Conservation (phyloP, 1,140 invertebrate species). For the Vanessa tameamea region DNA sequence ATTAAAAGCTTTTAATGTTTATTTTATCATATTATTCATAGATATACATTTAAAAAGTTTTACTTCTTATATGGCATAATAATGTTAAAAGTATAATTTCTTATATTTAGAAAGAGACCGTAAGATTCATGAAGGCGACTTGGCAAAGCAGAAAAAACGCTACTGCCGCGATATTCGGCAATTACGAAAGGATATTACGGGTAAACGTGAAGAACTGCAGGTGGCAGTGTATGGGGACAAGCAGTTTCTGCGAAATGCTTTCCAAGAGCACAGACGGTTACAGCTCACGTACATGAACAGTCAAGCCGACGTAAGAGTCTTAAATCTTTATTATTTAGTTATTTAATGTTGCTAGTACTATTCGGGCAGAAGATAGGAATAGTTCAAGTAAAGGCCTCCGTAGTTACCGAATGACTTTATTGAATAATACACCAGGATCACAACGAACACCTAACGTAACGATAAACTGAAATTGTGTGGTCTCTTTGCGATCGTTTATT, state of each 20-base stretch:
- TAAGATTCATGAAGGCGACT: conserved; percentile 81
- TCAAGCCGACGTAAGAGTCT: conserved; percentile 69
- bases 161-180: conserved; percentile 79
- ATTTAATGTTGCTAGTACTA: no score
- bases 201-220: conserved; percentile 80
- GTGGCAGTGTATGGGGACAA: conserved; percentile 82
- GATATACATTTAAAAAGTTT: no score
- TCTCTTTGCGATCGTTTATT: no score
- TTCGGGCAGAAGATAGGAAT: no score
- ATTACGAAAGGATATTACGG: conserved; percentile 80
- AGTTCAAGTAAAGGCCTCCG: no score
- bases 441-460: no score
- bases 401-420: no score
- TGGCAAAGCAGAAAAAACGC: conserved; percentile 78
- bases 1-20: no score
- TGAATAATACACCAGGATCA: no score
- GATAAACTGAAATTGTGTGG: no score
- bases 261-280: conserved; percentile 81
- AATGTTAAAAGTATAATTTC: not conserved
- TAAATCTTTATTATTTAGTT: no score
- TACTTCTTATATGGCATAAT: not conserved
- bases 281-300: conserved; percentile 82
- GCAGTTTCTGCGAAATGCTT: conserved; percentile 78
- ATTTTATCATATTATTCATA: no score
- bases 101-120: conserved; percentile 80